Evolutionary conservation across 35 echinoderm and acorn worm genomes (phyloP).

Genomic region (Lytechinus pictus): DNA sequence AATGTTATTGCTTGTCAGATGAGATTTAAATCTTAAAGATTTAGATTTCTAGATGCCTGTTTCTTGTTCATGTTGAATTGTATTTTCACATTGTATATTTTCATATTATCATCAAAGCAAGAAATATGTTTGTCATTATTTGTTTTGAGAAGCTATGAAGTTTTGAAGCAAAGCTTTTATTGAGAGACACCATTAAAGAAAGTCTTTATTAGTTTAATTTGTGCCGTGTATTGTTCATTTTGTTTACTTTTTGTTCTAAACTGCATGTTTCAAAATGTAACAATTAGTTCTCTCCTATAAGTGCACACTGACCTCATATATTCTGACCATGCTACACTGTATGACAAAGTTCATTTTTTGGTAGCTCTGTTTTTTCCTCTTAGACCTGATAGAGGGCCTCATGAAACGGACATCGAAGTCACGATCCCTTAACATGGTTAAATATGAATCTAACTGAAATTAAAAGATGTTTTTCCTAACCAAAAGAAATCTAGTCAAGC

Average conservation of each 20-base stretch:
- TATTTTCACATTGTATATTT: conserved; percentile 21
- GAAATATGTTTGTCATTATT: background rate
- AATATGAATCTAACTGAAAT: too few species aligned
- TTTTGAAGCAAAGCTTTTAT: background rate
- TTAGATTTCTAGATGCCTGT: background rate
- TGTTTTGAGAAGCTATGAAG: background rate
- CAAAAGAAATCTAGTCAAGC: too few species aligned
- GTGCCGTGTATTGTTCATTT: background rate
- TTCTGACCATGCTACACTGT: too few species aligned
- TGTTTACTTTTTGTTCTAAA: background rate
- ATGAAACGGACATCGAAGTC: too few species aligned
- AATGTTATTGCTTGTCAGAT: background rate
- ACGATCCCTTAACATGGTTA: too few species aligned
- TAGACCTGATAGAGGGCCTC: too few species aligned
- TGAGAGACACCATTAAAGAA: background rate
- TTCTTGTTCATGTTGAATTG: background rate
- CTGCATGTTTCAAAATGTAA: too few species aligned
- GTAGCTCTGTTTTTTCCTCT: too few species aligned
- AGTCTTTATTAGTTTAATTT: background rate
- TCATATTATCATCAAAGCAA: background rate
- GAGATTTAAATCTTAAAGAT: background rate
- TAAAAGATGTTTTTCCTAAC: too few species aligned
- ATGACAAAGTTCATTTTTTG: too few species aligned
- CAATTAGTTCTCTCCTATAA: too few species aligned
- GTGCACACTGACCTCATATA: too few species aligned